A percentile compares a stretch with the other conserved stretches of the same genome.
phyloP scores from a whole-genome alignment of 2,888 invertebrate species.

The Frankliniella intonsa region DNA sequence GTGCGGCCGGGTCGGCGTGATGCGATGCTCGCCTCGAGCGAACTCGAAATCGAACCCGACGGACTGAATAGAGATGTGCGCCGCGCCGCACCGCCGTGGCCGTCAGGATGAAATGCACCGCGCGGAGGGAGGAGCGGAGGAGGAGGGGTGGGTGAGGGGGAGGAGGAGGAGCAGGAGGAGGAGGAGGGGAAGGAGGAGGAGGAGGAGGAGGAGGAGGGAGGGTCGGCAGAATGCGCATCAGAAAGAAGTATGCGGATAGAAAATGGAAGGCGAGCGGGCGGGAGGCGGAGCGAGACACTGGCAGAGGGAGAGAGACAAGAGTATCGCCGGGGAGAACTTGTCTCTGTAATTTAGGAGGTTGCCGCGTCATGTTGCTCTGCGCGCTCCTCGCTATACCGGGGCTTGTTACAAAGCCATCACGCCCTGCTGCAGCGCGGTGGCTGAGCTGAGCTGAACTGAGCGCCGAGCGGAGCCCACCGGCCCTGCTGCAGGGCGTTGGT shows the following conservation, averaged over 20 bases:
- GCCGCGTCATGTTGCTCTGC: constrained; percentile 23
- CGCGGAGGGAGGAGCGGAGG: not conserved
- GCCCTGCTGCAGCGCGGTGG: not conserved
- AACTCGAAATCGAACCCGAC: too few relatives aligned
- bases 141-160: not conserved
- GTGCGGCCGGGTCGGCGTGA: too few relatives aligned
- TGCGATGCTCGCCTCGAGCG: too few relatives aligned
- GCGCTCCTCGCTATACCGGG: constrained; percentile 7
- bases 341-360: constrained; percentile 26
- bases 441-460: not conserved
- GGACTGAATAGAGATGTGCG: constrained; percentile 9
- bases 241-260: not conserved
- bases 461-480: too few relatives aligned
- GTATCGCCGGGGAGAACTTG: not conserved
- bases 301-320: not conserved
- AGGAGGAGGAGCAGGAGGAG: not conserved
- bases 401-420: constrained; percentile 26
- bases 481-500: too few relatives aligned
- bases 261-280: not conserved
- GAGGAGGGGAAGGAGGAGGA: not conserved
- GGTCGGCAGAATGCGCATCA: constrained; percentile 8
- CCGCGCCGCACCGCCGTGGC: not conserved
- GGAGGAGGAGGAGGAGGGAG: not conserved
- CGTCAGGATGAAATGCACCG: not conserved
- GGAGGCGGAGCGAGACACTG: not conserved